Evolutionary conservation across 2,113 vertebrate genomes (phyloP).

Genomic region (Neotoma lepida): DNA sequence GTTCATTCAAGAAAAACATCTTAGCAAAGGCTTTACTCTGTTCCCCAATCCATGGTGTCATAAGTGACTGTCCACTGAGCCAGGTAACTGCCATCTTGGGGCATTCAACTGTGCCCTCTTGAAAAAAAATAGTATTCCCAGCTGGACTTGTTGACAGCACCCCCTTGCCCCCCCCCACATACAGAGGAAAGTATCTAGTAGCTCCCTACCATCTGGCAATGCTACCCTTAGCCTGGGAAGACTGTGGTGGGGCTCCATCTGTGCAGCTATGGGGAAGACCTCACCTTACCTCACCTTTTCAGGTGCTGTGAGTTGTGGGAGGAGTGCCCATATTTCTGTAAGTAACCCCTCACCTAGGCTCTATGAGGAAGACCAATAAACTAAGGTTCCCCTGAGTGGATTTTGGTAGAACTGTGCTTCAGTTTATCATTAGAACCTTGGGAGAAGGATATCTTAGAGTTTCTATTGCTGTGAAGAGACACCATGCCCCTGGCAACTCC

Average conservation of each 20-base stretch:
- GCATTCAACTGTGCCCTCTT: background rate
- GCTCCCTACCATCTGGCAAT: background rate
- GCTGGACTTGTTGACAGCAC: too few relatives aligned
- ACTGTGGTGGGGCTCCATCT: background rate
- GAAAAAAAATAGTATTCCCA: too few relatives aligned
- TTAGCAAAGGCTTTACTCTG: background rate
- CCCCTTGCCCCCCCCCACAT: too few relatives aligned
- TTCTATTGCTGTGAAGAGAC: too few relatives aligned
- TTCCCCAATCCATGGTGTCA: background rate
- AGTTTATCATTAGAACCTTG: background rate
- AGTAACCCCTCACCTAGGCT: background rate
- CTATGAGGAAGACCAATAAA: background rate
- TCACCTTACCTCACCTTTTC: background rate
- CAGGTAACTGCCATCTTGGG: background rate
- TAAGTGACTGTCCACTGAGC: background rate
- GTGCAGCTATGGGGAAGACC: background rate
- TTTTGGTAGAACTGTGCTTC: background rate
- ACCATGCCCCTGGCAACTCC: background rate
- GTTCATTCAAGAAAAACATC: slow-evolving; percentile 38
- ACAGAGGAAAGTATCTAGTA: background rate
- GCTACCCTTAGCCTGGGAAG: background rate
- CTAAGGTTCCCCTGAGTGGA: background rate
- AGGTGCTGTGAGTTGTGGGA: background rate
- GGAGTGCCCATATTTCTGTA: background rate
- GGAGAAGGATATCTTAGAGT: background rate